A percentile compares a stretch with the other conserved stretches of the same genome.
phyloP scores from a whole-genome alignment of 2,797 vertebrate species.

The Schizopygopsis malacanthus region DNA sequence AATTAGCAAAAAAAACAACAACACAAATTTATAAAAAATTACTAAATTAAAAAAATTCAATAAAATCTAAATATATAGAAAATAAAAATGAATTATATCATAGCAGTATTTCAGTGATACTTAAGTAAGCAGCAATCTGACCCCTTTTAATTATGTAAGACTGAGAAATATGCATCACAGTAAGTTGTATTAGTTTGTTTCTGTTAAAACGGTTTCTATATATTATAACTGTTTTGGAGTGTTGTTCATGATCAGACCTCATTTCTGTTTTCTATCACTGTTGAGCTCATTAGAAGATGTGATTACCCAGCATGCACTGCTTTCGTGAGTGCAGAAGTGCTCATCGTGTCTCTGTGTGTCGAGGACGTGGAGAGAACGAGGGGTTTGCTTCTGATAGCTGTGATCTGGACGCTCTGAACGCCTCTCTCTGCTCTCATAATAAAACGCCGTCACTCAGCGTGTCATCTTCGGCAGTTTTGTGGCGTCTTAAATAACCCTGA shows the following conservation, averaged over 20 bases:
- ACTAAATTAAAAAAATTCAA: too few species aligned
- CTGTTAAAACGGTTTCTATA: not conserved
- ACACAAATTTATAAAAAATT: not conserved
- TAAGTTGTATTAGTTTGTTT: not conserved
- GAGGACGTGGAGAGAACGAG: not conserved
- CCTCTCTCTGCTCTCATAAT: constrained; percentile 22
- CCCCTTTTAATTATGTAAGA: not conserved
- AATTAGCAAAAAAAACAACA: not conserved
- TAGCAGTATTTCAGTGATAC: too few species aligned
- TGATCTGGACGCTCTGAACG: constrained; percentile 4
- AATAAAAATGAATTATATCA: not conserved
- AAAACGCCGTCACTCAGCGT: constrained; percentile 15
- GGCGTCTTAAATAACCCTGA: constrained; percentile 33
- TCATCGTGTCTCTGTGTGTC: constrained; percentile 43
- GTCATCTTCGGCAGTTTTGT: constrained; percentile 42
- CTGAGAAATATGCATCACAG: not conserved
- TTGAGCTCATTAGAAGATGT: not conserved
- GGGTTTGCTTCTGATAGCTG: not conserved
- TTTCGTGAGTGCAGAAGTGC: not conserved
- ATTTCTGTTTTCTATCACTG: not conserved
- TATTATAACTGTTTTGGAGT: not conserved
- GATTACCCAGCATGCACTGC: not conserved
- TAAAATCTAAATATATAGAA: too few species aligned
- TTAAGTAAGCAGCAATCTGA: not conserved
- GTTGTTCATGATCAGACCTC: not conserved